Evolutionary conservation across 2,113 vertebrate genomes (phyloP).

Genomic region (Ctenomys sociabilis): DNA sequence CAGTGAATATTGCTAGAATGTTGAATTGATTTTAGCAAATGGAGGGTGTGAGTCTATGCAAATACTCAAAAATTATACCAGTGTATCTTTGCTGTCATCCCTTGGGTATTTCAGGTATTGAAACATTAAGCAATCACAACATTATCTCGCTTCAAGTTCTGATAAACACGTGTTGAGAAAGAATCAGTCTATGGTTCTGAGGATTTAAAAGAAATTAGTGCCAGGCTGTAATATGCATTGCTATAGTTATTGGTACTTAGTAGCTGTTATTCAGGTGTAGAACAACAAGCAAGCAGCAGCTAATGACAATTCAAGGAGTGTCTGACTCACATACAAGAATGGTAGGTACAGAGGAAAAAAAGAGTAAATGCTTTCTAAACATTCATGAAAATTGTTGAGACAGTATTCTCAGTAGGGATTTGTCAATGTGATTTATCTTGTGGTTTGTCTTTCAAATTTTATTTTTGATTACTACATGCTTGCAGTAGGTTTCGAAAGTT

Average conservation of each 20-base stretch:
- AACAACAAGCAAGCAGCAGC: not conserved
- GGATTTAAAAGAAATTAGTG: not conserved
- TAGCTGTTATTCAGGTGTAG: not conserved
- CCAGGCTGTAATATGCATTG: not conserved
- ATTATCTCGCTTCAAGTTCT: constrained; percentile 2
- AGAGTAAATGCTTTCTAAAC: not conserved
- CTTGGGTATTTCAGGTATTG: not conserved
- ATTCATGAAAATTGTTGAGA: not conserved
- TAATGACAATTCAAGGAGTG: not conserved
- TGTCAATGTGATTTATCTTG: not conserved
- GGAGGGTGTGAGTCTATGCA: not conserved
- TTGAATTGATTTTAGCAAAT: constrained; percentile 24
- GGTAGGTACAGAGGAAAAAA: not conserved
- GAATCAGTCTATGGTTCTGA: not conserved
- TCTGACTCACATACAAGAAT: constrained; percentile 4
- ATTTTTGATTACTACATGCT: not conserved
- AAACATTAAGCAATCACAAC: not conserved
- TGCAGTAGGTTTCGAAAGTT: not conserved
- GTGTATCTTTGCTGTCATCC: not conserved
- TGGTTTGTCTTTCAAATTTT: not conserved
- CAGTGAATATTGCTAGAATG: not conserved
- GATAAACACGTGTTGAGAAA: not conserved
- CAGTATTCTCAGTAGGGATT: not conserved
- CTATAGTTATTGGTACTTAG: not conserved
- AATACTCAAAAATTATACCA: not conserved